These are phyloP conservation scores for Euschistus heros DNA, from an alignment of 1,140 invertebrate genomes.

Conservation along the genomic window DNA sequence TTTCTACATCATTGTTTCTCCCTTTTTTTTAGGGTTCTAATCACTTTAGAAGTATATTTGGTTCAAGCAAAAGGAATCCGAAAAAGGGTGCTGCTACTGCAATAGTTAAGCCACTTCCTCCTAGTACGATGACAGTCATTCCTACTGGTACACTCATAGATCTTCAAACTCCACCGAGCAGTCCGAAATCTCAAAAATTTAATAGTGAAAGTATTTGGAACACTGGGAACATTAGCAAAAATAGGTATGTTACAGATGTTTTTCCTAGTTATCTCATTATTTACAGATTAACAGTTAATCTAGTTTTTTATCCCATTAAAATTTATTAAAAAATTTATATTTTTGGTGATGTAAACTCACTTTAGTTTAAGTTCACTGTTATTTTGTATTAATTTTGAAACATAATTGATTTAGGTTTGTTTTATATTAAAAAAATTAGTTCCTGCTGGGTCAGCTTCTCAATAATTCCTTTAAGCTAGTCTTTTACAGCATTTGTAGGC, in stretches of 20 bases:
- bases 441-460: no score
- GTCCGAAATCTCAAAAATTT: slow-evolving; percentile 57
- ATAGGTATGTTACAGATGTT: slow-evolving; percentile 4
- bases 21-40: slow-evolving; percentile 24
- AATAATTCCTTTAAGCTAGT: no score
- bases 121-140: slow-evolving; percentile 23
- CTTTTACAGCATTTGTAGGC: no score
- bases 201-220: slow-evolving; percentile 60
- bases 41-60: slow-evolving; percentile 19
- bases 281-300: no score
- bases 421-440: no score
- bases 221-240: slow-evolving; percentile 30
- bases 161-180: slow-evolving; percentile 53
- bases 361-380: no score
- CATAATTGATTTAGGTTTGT: no score
- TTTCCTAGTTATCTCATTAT: no score
- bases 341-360: no score
- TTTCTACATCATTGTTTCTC: slow-evolving; percentile 29
- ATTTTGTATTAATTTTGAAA: no score
- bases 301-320: no score
- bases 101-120: slow-evolving; percentile 25
- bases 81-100: slow-evolving; percentile 37
- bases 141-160: slow-evolving; percentile 42
- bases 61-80: slow-evolving; percentile 31
- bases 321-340: no score